Base-by-base conservation (phyloP, 1,140 invertebrate genomes). In the Ceratina australensis region DNA sequence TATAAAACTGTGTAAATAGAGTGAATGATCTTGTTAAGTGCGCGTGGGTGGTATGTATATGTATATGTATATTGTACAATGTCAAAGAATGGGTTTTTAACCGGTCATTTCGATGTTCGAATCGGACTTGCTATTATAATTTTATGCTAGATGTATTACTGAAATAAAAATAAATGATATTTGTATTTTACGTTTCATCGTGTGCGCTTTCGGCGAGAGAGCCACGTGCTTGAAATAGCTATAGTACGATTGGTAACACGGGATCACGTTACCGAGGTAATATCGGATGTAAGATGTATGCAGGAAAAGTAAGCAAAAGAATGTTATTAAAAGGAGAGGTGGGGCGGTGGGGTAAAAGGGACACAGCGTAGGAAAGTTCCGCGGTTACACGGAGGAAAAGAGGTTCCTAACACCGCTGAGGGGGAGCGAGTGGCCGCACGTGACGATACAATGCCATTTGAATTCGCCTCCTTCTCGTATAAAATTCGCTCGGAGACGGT, bases 401-500 rank as follows among this genome's bases (percentile, higher is more conserved):
- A 65, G 71, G 61, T 79, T 71, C n/a, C 72, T 80, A 79, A 86
- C 81, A n/a, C 72, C 61, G 67, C 74, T 64, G 47, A 67, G 56
- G 50, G 26, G 63, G 49, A 82, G 84, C 85, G 87, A 92, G 91
- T 92, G 89, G 86, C 78, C 82, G 90, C 89, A 88, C 89, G 90
- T 91, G 90, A 91, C 87, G 83, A 68, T 79, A 91, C 91, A 92
- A 92, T 91, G 84, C 87, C 83, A 85, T 81, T 89, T 86, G 83
- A 88, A 87, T 90, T 89, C 86, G 81, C 80, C 83, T 87, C 78
- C 86, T 87, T 85, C 74, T 81, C 74, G 72, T 61, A 28, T 49
- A 77, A 67, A 83, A 63, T 75, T 54, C 65, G 50, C 57, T 50
- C 72, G 60, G 26, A 83, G 59, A 80, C 57, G 33, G 64, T 52